These are phyloP conservation scores for Parnassius glacialis DNA, from an alignment of 2,888 invertebrate species.

Conservation along the genomic window DNA sequence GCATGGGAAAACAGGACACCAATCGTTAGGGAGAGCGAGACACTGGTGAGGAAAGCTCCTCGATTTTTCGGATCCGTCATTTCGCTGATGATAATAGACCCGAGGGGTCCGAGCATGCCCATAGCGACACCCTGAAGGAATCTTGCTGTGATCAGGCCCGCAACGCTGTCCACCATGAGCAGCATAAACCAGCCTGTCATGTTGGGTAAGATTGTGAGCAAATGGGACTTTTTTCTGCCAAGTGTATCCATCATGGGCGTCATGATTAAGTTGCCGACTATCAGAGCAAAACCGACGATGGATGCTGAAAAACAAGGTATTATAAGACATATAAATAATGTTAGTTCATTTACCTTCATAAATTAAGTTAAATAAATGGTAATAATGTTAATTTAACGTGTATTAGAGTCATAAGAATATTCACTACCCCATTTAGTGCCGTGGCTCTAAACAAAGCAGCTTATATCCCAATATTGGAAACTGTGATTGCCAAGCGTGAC, in stretches of 20 bases:
- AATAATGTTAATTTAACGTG: too few species aligned
- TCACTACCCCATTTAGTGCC: too few species aligned
- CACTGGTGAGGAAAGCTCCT: conserved; percentile 81
- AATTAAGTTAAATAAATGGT: too few species aligned
- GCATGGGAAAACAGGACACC: conserved; percentile 83
- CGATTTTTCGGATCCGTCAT: conserved; percentile 82
- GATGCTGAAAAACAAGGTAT: conserved; percentile 70
- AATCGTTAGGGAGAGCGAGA: conserved; percentile 81
- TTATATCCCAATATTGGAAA: too few species aligned
- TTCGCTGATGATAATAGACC: conserved; percentile 81
- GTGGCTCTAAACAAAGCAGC: too few species aligned
- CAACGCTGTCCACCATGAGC: conserved; percentile 66
- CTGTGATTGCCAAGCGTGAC: too few species aligned
- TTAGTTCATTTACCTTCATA: too few species aligned
- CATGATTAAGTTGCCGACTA: conserved; percentile 80
- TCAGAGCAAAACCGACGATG: conserved; percentile 82
- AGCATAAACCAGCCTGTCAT: conserved; percentile 82
- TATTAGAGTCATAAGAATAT: too few species aligned
- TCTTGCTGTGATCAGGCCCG: conserved; percentile 71
- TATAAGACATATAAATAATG: too few species aligned
- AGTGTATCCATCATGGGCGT: conserved; percentile 78
- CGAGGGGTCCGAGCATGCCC: conserved; percentile 79
- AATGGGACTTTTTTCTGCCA: conserved; percentile 79
- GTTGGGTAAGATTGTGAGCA: conserved; percentile 76
- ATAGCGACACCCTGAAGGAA: conserved; percentile 77